These are phyloP conservation scores for Abrostola tripartita DNA, from an alignment of 2,888 invertebrate genomes.

Conservation along the genomic window DNA sequence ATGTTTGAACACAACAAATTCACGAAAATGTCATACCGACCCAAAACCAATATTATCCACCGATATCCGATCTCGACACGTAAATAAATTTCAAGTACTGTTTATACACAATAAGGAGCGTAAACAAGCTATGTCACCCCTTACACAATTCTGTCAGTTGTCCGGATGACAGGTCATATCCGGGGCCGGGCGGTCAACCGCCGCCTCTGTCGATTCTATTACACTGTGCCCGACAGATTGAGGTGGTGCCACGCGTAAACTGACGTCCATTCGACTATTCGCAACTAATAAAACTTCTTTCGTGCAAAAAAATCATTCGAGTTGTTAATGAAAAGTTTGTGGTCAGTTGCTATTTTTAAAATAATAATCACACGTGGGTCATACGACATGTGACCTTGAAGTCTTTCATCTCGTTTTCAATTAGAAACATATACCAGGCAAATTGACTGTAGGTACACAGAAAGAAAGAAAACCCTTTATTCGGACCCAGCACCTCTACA, in stretches of 20 bases:
- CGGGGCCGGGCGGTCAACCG: slow-evolving; percentile 75
- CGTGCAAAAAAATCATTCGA: slow-evolving; percentile 5
- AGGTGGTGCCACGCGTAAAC: slow-evolving; percentile 63
- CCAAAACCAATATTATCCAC: slow-evolving; percentile 54
- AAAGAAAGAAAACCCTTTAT: too few species aligned
- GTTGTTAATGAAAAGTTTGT: slow-evolving; percentile 2
- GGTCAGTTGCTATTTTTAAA: background rate
- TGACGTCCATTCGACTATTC: slow-evolving; percentile 64
- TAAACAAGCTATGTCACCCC: slow-evolving; percentile 73
- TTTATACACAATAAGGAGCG: slow-evolving; percentile 74
- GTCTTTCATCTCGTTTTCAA: too few species aligned
- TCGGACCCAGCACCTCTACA: too few species aligned
- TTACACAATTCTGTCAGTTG: slow-evolving; percentile 75
- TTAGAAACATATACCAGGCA: too few species aligned
- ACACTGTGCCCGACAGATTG: slow-evolving; percentile 80
- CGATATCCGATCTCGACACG: slow-evolving; percentile 56
- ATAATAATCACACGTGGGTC: background rate
- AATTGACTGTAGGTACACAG: too few species aligned
- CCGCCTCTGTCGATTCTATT: slow-evolving; percentile 82
- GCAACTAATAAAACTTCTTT: slow-evolving; percentile 38
- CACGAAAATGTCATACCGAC: slow-evolving; percentile 40
- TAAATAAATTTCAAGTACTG: slow-evolving; percentile 68
- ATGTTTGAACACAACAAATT: slow-evolving; percentile 25
- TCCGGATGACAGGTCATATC: slow-evolving; percentile 83
- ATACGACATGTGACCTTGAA: too few species aligned